phyloP scores from a whole-genome alignment of 2,797 vertebrate species.

The Arnoldichthys spilopterus region DNA sequence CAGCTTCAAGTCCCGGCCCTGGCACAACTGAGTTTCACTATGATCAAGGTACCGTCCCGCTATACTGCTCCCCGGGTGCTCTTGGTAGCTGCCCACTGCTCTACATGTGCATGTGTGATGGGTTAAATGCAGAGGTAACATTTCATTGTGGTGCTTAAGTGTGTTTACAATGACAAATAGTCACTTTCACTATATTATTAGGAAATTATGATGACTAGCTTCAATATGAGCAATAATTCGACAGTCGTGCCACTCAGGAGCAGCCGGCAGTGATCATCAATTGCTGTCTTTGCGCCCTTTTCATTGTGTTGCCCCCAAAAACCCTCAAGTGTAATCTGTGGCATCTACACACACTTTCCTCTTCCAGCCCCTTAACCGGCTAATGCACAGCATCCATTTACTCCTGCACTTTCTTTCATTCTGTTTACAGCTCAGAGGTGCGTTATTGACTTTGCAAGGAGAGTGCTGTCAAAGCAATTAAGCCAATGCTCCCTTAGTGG shows the following conservation, averaged over 20 bases:
- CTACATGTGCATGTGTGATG: too few relatives aligned
- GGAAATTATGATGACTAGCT: too few relatives aligned
- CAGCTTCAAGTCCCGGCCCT: too few relatives aligned
- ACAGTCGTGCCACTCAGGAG: not conserved
- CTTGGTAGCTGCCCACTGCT: too few relatives aligned
- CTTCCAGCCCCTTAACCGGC: not conserved
- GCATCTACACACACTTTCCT: not conserved
- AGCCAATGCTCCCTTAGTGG: not conserved
- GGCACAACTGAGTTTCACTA: too few relatives aligned
- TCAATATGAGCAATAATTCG: not conserved
- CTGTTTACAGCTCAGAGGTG: constrained; percentile 19
- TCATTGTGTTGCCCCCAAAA: not conserved
- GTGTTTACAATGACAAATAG: too few relatives aligned
- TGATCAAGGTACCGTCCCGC: too few relatives aligned
- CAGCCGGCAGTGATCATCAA: not conserved
- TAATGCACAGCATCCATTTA: constrained; percentile 12
- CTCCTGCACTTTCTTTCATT: constrained; percentile 15
- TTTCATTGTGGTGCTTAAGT: too few relatives aligned
- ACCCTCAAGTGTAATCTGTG: not conserved
- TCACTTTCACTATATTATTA: too few relatives aligned
- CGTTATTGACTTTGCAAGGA: constrained; percentile 29
- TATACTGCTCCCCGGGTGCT: too few relatives aligned
- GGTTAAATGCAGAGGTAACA: too few relatives aligned
- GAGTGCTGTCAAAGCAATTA: constrained; percentile 33
- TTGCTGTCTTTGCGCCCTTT: not conserved